Percentiles rank a stretch among this genome's conserved stretches.
Evolutionary conservation across 2,888 invertebrate genomes (phyloP).

Genomic region (Brachycybe producta): DNA sequence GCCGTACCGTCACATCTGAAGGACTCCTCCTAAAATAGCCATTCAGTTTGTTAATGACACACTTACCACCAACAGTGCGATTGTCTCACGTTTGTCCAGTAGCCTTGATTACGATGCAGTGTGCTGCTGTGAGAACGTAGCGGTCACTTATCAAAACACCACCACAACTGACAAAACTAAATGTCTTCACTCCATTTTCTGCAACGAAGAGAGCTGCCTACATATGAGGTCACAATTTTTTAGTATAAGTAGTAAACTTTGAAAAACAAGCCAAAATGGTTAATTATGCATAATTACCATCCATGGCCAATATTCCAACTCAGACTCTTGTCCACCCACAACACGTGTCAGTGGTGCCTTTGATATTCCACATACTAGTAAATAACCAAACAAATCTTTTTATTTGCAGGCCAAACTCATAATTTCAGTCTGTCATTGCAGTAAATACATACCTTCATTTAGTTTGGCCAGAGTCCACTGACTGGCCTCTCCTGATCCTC

Average conservation of each 20-base stretch:
- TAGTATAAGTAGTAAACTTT: background rate
- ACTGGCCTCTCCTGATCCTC: no score
- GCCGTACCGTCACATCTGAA: background rate
- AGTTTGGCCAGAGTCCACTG: background rate
- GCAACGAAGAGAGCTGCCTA: slow-evolving; percentile 22
- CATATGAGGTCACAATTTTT: background rate
- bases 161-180: slow-evolving; percentile 41
- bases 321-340: slow-evolving; percentile 5
- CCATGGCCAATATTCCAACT: slow-evolving; percentile 32
- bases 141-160: slow-evolving; percentile 51
- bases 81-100: slow-evolving; percentile 6
- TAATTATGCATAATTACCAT: slow-evolving; percentile 25
- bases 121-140: slow-evolving; percentile 65
- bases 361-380: slow-evolving; percentile 11
- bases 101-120: slow-evolving; percentile 49
- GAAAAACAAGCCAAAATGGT: background rate
- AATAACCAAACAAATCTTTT: background rate
- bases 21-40: slow-evolving; percentile 1
- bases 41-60: background rate
- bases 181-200: slow-evolving; percentile 18
- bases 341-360: background rate
- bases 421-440: background rate
- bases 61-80: background rate
- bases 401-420: no score
- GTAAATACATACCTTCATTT: background rate